These are phyloP conservation scores for Cygnus atratus DNA, from an alignment of 2,113 vertebrate species.

Conservation along the genomic window DNA sequence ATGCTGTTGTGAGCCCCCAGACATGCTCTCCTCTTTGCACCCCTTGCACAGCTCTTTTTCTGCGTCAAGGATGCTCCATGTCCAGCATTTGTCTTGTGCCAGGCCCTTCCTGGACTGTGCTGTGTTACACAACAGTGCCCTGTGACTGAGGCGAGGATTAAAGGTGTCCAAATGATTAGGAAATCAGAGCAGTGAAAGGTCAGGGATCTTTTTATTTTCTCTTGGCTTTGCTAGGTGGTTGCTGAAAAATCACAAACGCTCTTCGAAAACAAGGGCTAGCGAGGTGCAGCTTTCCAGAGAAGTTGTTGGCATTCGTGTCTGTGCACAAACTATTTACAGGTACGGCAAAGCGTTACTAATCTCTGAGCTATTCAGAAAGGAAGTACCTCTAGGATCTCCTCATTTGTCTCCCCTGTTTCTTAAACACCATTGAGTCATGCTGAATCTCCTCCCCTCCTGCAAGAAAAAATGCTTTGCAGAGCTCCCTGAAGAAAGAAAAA, in stretches of 20 bases:
- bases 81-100: constrained; percentile 1
- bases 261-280: not conserved
- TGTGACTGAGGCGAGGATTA: constrained; percentile 50
- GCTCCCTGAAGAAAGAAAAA: constrained; percentile 1
- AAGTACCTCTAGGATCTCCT: constrained; percentile 66
- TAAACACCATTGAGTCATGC: constrained; percentile 30
- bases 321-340: constrained; percentile 27
- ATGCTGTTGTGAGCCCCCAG: not conserved
- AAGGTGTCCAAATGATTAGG: constrained; percentile 76
- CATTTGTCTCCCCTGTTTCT: constrained; percentile 45
- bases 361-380: constrained; percentile 58
- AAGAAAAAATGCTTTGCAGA: not conserved
- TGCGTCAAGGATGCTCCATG: not conserved
- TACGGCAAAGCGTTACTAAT: constrained; percentile 48
- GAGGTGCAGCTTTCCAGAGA: not conserved
- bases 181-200: constrained; percentile 70
- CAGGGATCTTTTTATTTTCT: constrained; percentile 64
- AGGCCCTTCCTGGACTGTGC: constrained; percentile 33
- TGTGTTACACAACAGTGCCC: constrained; percentile 56
- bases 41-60: not conserved
- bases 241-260: not conserved
- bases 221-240: constrained; percentile 20
- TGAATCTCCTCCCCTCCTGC: constrained; percentile 24
- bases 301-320: not conserved
- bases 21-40: not conserved